A percentile compares a stretch with the other conserved stretches of the same genome.
Evolutionary conservation across 2,888 invertebrate species (phyloP).

Genomic region (Strigamia crassipes): DNA sequence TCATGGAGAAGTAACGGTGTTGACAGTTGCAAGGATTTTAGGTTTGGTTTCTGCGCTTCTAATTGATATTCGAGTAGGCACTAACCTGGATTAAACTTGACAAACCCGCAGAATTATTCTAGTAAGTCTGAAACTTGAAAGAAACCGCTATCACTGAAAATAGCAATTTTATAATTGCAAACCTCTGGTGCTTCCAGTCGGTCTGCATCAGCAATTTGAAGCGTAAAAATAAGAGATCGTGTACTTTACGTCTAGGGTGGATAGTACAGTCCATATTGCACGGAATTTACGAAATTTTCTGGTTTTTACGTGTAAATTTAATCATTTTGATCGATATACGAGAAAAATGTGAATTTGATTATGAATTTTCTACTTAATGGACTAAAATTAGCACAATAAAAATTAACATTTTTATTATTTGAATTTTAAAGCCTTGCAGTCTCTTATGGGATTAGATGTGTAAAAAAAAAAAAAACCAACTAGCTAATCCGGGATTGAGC

Average conservation of each 20-base stretch:
- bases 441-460: too few species aligned
- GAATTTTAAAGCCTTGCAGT: too few species aligned
- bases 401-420: too few species aligned
- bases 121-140: background rate
- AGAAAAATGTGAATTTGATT: too few species aligned
- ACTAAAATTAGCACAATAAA: too few species aligned
- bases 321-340: too few species aligned
- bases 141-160: background rate
- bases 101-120: background rate
- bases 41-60: background rate
- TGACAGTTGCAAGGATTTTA: slow-evolving; percentile 14
- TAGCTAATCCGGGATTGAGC: background rate
- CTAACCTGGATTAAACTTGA: background rate
- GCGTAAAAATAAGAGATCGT: background rate
- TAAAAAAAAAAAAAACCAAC: background rate
- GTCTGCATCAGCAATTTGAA: background rate
- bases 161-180: background rate
- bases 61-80: slow-evolving; percentile 17
- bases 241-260: too few species aligned
- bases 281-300: too few species aligned
- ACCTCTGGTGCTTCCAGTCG: background rate
- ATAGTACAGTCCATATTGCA: too few species aligned
- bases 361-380: too few species aligned
- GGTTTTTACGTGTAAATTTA: too few species aligned
- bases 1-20: background rate